phyloP scores from a whole-genome alignment of 2,797 vertebrate species.

The Macrochelys suwanniensis region DNA sequence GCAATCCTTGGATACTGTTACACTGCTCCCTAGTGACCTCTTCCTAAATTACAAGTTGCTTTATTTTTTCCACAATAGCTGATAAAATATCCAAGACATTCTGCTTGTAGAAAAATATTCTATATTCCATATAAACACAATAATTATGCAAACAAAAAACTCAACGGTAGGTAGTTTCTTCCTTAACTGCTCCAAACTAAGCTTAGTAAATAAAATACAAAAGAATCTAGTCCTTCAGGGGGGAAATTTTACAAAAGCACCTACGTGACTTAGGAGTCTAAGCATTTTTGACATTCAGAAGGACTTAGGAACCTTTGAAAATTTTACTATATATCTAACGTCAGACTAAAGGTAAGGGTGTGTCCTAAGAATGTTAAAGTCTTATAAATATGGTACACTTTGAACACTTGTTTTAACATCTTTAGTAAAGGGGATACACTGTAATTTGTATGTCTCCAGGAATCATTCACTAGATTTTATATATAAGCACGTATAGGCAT shows the following conservation, averaged over 20 bases:
- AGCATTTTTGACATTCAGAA: neutral
- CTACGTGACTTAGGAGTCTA: neutral
- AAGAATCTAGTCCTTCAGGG: neutral
- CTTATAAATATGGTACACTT: neutral
- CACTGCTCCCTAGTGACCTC: slow-evolving; percentile 43
- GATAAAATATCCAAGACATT: neutral
- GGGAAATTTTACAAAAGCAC: neutral
- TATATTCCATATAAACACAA: neutral
- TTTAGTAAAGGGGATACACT: neutral
- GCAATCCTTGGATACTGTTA: fast-evolving
- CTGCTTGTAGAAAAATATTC: neutral
- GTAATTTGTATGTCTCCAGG: neutral
- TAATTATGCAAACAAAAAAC: neutral
- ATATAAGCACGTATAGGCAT: neutral
- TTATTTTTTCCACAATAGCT: fast-evolving
- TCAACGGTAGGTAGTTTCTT: neutral
- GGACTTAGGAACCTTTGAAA: neutral
- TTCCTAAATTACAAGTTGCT: neutral
- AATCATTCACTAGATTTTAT: neutral
- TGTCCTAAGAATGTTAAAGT: neutral
- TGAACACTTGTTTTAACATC: neutral
- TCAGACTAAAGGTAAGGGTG: neutral
- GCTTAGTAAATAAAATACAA: neutral
- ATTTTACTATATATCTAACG: neutral
- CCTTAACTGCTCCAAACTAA: neutral